Conservation (phyloP, 2,888 invertebrate species). For the Ceriagrion tenellum region DNA sequence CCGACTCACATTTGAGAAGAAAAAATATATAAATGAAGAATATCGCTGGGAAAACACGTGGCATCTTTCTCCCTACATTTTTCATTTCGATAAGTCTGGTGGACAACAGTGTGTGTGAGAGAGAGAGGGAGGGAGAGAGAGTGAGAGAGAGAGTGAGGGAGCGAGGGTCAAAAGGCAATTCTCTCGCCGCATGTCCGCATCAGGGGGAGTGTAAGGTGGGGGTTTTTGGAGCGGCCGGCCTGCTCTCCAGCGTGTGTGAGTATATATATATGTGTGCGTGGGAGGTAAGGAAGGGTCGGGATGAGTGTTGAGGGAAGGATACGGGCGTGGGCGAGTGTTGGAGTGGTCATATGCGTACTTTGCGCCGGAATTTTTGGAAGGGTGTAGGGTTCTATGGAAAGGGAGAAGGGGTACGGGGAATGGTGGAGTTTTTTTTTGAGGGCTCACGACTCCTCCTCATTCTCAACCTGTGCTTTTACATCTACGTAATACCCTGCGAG, state of each 20-base stretch:
- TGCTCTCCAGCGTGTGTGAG: background rate
- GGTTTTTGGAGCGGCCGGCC: background rate
- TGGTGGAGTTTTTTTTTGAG: too few relatives aligned
- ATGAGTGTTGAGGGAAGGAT: background rate
- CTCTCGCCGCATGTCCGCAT: constrained; percentile 45
- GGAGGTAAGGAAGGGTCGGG: background rate
- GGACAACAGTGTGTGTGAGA: background rate
- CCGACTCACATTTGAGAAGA: background rate
- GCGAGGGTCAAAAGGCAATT: constrained; percentile 5
- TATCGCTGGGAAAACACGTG: background rate
- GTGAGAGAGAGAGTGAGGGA: too few relatives aligned
- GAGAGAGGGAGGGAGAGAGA: background rate
- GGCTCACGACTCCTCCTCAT: too few relatives aligned
- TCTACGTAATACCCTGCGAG: too few relatives aligned
- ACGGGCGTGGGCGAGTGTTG: background rate
- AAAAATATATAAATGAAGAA: background rate
- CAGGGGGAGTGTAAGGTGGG: background rate
- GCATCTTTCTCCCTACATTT: constrained; percentile 7
- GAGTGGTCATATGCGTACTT: constrained; percentile 32
- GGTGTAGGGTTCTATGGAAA: background rate
- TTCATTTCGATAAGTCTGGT: constrained; percentile 47
- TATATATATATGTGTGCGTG: background rate
- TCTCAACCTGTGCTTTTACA: too few relatives aligned
- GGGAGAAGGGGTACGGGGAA: background rate
- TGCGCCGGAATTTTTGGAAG: constrained; percentile 36